These are phyloP conservation scores for Passer montanus DNA, from an alignment of 2,113 vertebrate species.

Conservation along the genomic window DNA sequence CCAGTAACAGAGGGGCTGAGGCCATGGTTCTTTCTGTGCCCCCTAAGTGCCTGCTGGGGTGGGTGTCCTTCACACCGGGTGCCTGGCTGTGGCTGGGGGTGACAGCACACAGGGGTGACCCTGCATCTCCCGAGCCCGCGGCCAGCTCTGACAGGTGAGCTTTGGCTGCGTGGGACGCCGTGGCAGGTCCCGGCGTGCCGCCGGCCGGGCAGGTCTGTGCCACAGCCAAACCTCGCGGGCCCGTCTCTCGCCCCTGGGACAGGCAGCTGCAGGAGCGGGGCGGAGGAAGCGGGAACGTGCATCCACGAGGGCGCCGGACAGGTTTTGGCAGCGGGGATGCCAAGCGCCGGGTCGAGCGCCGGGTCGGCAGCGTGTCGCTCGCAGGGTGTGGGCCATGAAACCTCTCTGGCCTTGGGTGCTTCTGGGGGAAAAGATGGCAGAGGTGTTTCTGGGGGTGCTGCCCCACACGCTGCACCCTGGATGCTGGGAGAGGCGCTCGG, in stretches of 20 bases:
- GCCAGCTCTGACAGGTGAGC: neutral
- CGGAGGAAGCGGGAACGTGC: neutral
- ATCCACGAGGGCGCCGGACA: accelerated
- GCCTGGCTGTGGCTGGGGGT: neutral
- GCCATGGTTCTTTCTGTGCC: accelerated
- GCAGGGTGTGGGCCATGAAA: neutral
- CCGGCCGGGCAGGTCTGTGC: neutral
- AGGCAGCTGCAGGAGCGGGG: constrained; percentile 3
- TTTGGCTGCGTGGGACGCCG: neutral
- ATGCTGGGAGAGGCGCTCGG: accelerated
- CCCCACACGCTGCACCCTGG: accelerated
- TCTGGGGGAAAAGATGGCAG: neutral
- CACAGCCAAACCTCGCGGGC: neutral
- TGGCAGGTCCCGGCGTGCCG: neutral
- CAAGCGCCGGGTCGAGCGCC: accelerated
- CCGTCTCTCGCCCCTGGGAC: neutral
- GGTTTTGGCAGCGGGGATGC: neutral
- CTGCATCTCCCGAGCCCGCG: accelerated
- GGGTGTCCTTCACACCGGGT: neutral
- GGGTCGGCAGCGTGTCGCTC: neutral
- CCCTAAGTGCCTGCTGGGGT: neutral
- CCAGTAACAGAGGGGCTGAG: neutral
- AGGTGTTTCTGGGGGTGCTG: neutral
- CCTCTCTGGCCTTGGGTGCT: neutral
- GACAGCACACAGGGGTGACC: neutral